phyloP scores from a whole-genome alignment of 2,113 vertebrate species.

The Poeciliopsis retropinna region DNA sequence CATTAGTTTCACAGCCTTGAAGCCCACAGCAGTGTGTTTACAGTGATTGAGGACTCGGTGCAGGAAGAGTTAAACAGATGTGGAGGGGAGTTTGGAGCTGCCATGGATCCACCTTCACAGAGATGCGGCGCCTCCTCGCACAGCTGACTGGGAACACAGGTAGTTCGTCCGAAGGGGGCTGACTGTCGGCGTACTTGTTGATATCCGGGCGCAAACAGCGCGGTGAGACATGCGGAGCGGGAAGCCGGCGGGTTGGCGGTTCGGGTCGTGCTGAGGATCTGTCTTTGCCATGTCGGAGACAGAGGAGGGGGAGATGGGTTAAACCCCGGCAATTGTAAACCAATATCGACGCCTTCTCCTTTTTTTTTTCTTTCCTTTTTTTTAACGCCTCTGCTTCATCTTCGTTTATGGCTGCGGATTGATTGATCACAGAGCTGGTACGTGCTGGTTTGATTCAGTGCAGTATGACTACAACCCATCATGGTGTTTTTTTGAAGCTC shows the following conservation, averaged over 20 bases:
- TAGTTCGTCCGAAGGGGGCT: constrained; percentile 57
- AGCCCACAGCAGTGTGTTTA: constrained; percentile 1
- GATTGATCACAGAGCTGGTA: constrained; percentile 50
- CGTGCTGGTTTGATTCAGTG: constrained; percentile 46
- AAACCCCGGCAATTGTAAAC: constrained; percentile 63
- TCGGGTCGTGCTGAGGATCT: constrained; percentile 38
- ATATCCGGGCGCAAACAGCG: constrained; percentile 61
- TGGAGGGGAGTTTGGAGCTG: constrained; percentile 67
- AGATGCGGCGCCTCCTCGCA: constrained; percentile 58
- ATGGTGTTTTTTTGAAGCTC: constrained; percentile 44
- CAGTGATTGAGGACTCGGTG: constrained; percentile 21
- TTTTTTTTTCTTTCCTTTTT: not conserved
- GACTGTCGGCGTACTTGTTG: constrained; percentile 86
- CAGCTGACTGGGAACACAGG: constrained; percentile 65
- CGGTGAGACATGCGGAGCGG: constrained; percentile 35
- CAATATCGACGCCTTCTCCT: constrained; percentile 63
- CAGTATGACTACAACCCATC: constrained; percentile 58
- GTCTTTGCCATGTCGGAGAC: constrained; percentile 68
- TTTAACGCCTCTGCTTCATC: constrained; percentile 58
- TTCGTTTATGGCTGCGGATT: constrained; percentile 48
- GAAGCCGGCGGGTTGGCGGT: constrained; percentile 19
- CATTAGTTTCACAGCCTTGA: not conserved
- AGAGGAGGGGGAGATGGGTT: constrained; percentile 68
- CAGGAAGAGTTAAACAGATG: constrained; percentile 76
- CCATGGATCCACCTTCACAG: constrained; percentile 69